A percentile compares a stretch with the other conserved stretches of the same genome.
phyloP scores from a whole-genome alignment of 1,140 invertebrate species.

The Ectropis grisescens region DNA sequence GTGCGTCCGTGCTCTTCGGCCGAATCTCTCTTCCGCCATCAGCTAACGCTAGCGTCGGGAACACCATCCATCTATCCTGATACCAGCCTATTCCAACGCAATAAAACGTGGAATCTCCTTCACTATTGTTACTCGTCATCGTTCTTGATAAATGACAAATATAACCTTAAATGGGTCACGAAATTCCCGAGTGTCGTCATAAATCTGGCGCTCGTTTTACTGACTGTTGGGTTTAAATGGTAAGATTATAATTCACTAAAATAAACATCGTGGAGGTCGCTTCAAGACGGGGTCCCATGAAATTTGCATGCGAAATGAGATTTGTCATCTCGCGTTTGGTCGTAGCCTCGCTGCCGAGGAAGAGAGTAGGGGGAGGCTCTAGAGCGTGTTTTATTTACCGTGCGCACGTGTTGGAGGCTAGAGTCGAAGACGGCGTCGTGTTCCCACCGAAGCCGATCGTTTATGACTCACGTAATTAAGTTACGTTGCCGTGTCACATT shows the following conservation, averaged over 20 bases:
- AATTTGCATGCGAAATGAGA: conserved; percentile 35
- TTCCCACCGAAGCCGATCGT: conserved; percentile 38
- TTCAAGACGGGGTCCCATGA: conserved; percentile 13
- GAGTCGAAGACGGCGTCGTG: conserved; percentile 29
- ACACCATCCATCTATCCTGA: conserved; percentile 27
- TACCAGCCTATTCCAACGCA: conserved; percentile 1
- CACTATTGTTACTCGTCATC: no score
- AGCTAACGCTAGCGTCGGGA: no score
- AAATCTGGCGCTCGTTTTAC: conserved; percentile 1
- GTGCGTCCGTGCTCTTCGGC: conserved; percentile 34
- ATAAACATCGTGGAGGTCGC: conserved; percentile 9
- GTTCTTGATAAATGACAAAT: no score
- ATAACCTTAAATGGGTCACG: no score
- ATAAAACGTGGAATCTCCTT: conserved; percentile 1
- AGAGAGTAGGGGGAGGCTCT: conserved; percentile 20
- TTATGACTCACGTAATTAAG: conserved; percentile 43
- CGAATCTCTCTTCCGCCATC: conserved; percentile 27
- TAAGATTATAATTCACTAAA: conserved; percentile 6
- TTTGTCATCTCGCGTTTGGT: conserved; percentile 24
- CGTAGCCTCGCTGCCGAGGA: conserved; percentile 9
- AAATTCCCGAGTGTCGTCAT: neutral
- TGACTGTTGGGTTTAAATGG: no score
- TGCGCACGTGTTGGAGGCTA: conserved; percentile 34
- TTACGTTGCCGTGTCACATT: conserved; percentile 27
- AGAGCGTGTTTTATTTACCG: conserved; percentile 41